Evolutionary conservation across 2,888 invertebrate species (phyloP).

Genomic region (Eupsilia transversa): DNA sequence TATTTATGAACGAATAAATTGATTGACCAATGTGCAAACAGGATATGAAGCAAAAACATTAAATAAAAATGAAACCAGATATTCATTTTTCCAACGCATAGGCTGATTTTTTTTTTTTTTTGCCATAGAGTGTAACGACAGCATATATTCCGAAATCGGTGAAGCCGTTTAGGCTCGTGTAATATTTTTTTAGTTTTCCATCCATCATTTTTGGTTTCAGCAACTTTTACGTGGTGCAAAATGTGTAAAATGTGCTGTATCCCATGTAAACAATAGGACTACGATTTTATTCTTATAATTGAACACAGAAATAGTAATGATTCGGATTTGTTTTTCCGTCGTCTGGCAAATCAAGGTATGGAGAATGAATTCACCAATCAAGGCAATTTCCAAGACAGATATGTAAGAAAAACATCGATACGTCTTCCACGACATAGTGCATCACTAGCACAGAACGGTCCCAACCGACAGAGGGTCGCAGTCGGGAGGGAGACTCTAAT

Average conservation of each 20-base stretch:
- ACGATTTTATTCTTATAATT: background rate
- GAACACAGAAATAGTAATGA: background rate
- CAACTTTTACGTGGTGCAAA: background rate
- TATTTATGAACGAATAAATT: constrained; percentile 11
- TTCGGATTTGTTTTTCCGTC: background rate
- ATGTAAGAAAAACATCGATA: constrained; percentile 73
- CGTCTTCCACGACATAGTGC: constrained; percentile 62
- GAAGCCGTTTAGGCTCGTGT: constrained; percentile 38
- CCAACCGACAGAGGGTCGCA: constrained; percentile 86
- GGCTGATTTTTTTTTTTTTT: constrained; percentile 39
- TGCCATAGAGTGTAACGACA: constrained; percentile 33
- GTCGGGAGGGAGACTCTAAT: constrained; percentile 87
- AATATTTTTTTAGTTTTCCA: constrained; percentile 29
- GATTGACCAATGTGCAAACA: background rate
- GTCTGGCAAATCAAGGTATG: background rate
- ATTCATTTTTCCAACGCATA: constrained; percentile 10
- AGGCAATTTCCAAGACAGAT: background rate
- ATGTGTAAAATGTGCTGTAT: background rate
- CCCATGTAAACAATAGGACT: background rate
- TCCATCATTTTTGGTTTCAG: constrained; percentile 28
- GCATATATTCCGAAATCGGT: constrained; percentile 42
- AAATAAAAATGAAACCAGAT: constrained; percentile 17
- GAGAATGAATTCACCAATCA: background rate
- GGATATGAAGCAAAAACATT: background rate
- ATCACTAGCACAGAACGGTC: constrained; percentile 80